These are phyloP conservation scores for Euwallacea similis DNA, from an alignment of 1,140 invertebrate genomes.

Conservation along the genomic window DNA sequence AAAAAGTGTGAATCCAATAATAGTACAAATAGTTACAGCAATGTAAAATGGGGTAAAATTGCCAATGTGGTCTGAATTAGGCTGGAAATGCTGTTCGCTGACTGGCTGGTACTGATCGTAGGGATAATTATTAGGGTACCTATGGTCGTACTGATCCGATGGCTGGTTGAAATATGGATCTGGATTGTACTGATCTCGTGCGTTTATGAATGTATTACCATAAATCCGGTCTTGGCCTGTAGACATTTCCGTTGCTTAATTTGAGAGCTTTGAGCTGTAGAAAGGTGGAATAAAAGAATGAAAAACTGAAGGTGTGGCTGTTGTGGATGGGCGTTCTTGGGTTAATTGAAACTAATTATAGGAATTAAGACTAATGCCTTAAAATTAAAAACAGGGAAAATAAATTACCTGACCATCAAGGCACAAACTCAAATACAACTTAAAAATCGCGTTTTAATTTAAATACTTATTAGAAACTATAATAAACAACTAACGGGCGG, in stretches of 20 bases:
- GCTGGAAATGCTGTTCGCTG: constrained; percentile 55
- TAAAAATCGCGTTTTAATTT: too few species aligned
- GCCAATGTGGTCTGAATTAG: constrained; percentile 58
- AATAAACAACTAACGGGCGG: too few species aligned
- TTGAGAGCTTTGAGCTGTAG: too few species aligned
- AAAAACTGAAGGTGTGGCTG: too few species aligned
- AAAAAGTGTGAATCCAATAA: constrained; percentile 68
- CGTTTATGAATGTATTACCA: constrained; percentile 10
- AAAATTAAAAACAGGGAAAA: too few species aligned
- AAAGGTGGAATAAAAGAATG: too few species aligned
- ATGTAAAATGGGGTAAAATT: constrained; percentile 68
- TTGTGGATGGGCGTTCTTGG: too few species aligned
- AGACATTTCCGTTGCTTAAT: constrained; percentile 21
- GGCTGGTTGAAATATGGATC: constrained; percentile 12
- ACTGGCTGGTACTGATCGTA: constrained; percentile 8
- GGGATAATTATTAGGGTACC: neutral
- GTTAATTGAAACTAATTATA: too few species aligned
- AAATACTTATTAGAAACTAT: too few species aligned
- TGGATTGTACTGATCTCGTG: constrained; percentile 16
- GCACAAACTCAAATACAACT: too few species aligned
- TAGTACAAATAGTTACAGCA: constrained; percentile 72
- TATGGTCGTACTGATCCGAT: constrained; percentile 8
- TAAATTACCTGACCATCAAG: too few species aligned
- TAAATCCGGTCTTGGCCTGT: constrained; percentile 29
- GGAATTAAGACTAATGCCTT: too few species aligned